Base-by-base conservation (phyloP, 2,797 vertebrate genomes). In the Mus spretus region DNA sequence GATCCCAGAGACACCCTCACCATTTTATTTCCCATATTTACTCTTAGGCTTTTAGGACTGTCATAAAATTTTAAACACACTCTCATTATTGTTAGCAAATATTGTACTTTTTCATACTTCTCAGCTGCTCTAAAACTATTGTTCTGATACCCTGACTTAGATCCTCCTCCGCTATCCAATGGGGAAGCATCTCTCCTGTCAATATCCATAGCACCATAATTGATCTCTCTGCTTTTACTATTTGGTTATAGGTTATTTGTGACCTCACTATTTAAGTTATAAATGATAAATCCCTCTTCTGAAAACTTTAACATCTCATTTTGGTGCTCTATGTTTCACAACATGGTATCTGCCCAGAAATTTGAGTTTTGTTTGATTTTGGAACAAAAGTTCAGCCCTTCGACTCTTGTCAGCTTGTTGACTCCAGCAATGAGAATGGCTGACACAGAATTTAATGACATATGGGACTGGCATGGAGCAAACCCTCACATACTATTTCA, bases 341-440 rank as follows among this genome's bases (percentile, higher is more conserved):
- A 74, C 5, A 80, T 37, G 37, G 19, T 63, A 74, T 13, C 5
- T 67, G 40, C 1, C 74, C 20, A 86, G 26, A 74, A 79, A 40
- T 17, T 90, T 90, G 28, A 90, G 31, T 70, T 95, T 82, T 53
- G 2, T 95, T 82, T 59, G 3, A 59, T 74, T 89, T 96, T 78
- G 59, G 2, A 80, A 78, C 77, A 93, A 95, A 81, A 86, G 14
- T 57, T 17, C 4, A 47, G 55, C 80, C 55, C 1, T 28, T 50
- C 3, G 78, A 19, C 1, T 75, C 9, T 37, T 85, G 20, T 11
- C 6, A 9, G 65, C 83, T 75, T 90, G 8, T 17, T 78, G 40
- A 61, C 1, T 57, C 12, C 75, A 72, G 1, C 47, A 53, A 77
- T 28, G 88, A 79, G 28, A 17, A 10, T 50, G 15, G 0, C 11